A percentile compares a stretch with the other conserved stretches of the same genome.
phyloP scores from a whole-genome alignment of 2,888 invertebrate genomes.

The Diaperis boleti region DNA sequence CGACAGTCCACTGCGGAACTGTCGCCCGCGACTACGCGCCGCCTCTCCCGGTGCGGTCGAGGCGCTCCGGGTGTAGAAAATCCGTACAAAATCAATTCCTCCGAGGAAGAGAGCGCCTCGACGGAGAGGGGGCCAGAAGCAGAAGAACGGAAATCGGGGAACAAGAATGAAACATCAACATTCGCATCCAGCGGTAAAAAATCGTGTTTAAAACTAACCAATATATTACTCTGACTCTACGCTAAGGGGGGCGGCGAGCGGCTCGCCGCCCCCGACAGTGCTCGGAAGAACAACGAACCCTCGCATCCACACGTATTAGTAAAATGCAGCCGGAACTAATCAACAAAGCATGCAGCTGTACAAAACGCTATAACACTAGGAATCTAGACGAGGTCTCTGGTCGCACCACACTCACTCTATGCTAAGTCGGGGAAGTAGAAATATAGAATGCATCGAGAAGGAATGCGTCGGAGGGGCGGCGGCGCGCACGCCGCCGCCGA shows the following conservation, averaged over 20 bases:
- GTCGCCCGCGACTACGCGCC: slow-evolving; percentile 38
- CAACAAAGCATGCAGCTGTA: slow-evolving; percentile 66
- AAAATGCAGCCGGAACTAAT: slow-evolving; percentile 54
- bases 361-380: slow-evolving; percentile 66
- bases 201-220: slow-evolving; percentile 55
- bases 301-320: slow-evolving; percentile 47
- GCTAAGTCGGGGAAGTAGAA: slow-evolving; percentile 55
- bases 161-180: slow-evolving; percentile 55
- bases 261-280: too few species aligned
- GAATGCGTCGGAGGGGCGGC: slow-evolving; percentile 59
- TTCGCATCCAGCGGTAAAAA: slow-evolving; percentile 61
- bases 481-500: slow-evolving; percentile 34
- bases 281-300: slow-evolving; percentile 51
- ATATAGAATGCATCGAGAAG: slow-evolving; percentile 64
- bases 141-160: slow-evolving; percentile 40
- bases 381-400: slow-evolving; percentile 52
- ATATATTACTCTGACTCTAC: slow-evolving; percentile 62
- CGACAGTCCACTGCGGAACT: slow-evolving; percentile 49
- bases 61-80: slow-evolving; percentile 43
- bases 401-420: slow-evolving; percentile 49
- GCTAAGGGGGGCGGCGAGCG: too few species aligned
- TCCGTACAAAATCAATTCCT: slow-evolving; percentile 59
- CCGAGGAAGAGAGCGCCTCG: slow-evolving; percentile 26
- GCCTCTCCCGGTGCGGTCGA: too few species aligned
- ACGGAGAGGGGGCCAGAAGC: slow-evolving; percentile 48